Conservation (phyloP, 2,888 invertebrate genomes). For the Heteropelma amictum region DNA sequence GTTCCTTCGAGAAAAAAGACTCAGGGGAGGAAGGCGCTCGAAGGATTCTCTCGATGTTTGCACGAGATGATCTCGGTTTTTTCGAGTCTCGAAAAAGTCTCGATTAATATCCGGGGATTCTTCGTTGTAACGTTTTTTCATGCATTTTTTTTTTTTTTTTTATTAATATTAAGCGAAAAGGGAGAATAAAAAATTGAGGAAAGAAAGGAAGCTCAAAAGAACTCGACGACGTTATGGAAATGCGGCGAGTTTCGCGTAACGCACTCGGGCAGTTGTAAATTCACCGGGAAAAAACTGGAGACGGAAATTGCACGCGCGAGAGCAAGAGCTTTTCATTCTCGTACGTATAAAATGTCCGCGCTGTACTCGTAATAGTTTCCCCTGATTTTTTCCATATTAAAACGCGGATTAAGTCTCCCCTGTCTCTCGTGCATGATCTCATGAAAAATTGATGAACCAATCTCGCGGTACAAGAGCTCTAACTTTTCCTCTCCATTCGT, state of each 20-base stretch:
- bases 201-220: neutral
- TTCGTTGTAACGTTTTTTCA: neutral
- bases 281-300: too few species aligned
- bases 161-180: neutral
- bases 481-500: conserved; percentile 35
- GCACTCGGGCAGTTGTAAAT: too few species aligned
- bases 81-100: too few species aligned
- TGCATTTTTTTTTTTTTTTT: neutral
- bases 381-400: conserved; percentile 64
- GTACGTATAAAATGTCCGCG: conserved; percentile 1
- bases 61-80: too few species aligned
- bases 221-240: neutral
- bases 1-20: too few species aligned
- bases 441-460: conserved; percentile 70
- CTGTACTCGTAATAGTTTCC: conserved; percentile 17
- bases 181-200: neutral
- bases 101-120: too few species aligned
- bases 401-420: conserved; percentile 60
- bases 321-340: neutral
- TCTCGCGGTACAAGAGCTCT: conserved; percentile 35
- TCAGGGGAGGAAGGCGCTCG: too few species aligned
- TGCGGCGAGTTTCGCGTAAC: too few species aligned
- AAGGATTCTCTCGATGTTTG: too few species aligned
- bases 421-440: conserved; percentile 41
- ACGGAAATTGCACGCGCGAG: too few species aligned